Evolutionary conservation across 1,140 invertebrate species (phyloP), one percentile per base, ranked within the genome.

Genomic region (Atopsyche davidsoni): DNA sequence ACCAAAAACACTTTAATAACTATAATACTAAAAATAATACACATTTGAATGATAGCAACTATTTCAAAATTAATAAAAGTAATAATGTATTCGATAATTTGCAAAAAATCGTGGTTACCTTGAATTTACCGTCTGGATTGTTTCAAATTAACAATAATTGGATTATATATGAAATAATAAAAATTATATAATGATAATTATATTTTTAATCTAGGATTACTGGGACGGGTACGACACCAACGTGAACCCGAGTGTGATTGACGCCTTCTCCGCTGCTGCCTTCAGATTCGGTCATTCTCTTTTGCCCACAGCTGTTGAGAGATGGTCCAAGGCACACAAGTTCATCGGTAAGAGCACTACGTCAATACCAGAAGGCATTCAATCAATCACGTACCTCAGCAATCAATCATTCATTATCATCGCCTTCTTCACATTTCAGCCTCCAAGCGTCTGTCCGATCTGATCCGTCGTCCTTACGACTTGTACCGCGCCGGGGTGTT

Each of bases 241-340:
- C 48, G 82, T 92, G 0, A 92, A 94, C 75, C 89, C 90, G 0
- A 83, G 85, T 53, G 87, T 93, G 14, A 81, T 91, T 25, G 88
- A 88, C 50, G 84, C 86, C 9, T 95, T 95, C 65, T 85, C 90
- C 6, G 78, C 90, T 11, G 90, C 90, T 25, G 91, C 91, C 9
- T 94, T 90, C 66, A 78, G 91, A 63, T 92, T 95, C 59, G 91
- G 91, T 1, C 91, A 95, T 62, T 92, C 90, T 0, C 67, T 95
- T 2, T 65, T 95, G 34, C 90, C 90, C 2, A 90, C 89, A 4
- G 85, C 85, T 23, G 86, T 93, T 16, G 89, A 93, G 66, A 79
- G 90, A 62, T 95, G 90, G 88, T 92, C 89, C 46, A 93, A 92
- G 72, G 87, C 86, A 18, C 90, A 94, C 61, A 91, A 93, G 72